Conservation (phyloP, 2,113 vertebrate genomes). For the Callipepla californica region DNA sequence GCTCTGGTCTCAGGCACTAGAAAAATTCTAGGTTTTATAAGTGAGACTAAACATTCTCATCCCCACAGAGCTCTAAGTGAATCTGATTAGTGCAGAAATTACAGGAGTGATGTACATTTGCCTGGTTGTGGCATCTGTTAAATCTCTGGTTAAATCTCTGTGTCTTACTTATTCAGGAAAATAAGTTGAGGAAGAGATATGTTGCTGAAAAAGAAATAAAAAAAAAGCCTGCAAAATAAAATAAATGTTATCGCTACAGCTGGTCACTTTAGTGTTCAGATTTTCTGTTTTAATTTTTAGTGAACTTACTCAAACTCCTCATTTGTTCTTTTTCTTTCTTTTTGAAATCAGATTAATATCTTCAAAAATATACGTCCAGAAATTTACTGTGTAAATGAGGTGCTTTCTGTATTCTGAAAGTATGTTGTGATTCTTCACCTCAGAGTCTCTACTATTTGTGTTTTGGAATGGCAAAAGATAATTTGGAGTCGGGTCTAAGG, state of each 20-base stretch:
- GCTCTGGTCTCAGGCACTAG: neutral
- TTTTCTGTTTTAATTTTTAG: neutral
- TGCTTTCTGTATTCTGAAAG: neutral
- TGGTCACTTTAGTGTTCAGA: neutral
- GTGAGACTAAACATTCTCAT: neutral
- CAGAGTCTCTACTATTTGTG: neutral
- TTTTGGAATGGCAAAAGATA: neutral
- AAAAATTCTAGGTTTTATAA: neutral
- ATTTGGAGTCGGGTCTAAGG: neutral
- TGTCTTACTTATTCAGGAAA: constrained; percentile 9
- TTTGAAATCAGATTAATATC: neutral
- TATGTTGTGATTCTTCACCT: neutral
- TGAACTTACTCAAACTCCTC: neutral
- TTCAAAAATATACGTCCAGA: neutral
- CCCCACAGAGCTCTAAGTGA: neutral
- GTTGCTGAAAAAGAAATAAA: neutral
- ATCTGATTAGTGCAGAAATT: neutral
- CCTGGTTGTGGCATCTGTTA: neutral
- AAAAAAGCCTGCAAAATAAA: neutral
- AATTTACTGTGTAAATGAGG: neutral
- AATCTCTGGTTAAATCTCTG: constrained; percentile 16
- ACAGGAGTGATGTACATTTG: neutral
- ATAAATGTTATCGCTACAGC: neutral
- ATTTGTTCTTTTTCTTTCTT: fast-evolving
- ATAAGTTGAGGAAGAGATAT: neutral